Conservation (phyloP, 1,140 invertebrate genomes). For the Hesperophylax magnus region DNA sequence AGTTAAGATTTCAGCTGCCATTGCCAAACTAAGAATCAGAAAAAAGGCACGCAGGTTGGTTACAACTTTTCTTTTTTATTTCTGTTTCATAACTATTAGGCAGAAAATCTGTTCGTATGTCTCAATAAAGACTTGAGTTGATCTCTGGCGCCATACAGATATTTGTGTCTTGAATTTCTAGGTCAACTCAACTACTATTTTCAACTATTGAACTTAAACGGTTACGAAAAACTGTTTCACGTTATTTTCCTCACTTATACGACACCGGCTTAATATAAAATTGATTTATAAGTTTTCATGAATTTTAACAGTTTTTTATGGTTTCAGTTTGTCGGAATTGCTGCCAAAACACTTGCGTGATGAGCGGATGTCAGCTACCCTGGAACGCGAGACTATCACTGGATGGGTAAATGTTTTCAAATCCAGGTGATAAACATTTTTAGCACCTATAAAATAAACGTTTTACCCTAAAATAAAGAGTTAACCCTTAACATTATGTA, state of each 20-base stretch:
- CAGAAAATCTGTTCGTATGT: too few species aligned
- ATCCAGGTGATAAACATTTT: constrained; percentile 67
- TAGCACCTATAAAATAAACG: not conserved
- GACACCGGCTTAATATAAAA: too few species aligned
- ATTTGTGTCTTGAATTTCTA: too few species aligned
- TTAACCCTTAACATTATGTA: too few species aligned
- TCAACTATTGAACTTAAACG: too few species aligned
- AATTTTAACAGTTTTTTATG: not conserved
- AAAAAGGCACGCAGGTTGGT: constrained; percentile 75
- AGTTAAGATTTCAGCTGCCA: constrained; percentile 78
- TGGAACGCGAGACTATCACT: constrained; percentile 75
- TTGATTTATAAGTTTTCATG: too few species aligned
- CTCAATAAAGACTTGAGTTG: too few species aligned
- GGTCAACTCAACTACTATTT: too few species aligned
- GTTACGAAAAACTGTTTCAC: too few species aligned
- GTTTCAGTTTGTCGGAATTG: constrained; percentile 72
- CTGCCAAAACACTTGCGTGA: constrained; percentile 79
- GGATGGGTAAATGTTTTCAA: constrained; percentile 85
- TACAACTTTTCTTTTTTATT: not conserved
- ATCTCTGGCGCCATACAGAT: too few species aligned
- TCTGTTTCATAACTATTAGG: too few species aligned
- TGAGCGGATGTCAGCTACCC: constrained; percentile 73
- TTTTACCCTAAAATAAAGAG: not conserved
- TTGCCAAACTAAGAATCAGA: constrained; percentile 79
- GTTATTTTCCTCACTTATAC: too few species aligned